These are phyloP conservation scores for Holotrichia oblita DNA, from an alignment of 1,140 invertebrate species.

Conservation along the genomic window DNA sequence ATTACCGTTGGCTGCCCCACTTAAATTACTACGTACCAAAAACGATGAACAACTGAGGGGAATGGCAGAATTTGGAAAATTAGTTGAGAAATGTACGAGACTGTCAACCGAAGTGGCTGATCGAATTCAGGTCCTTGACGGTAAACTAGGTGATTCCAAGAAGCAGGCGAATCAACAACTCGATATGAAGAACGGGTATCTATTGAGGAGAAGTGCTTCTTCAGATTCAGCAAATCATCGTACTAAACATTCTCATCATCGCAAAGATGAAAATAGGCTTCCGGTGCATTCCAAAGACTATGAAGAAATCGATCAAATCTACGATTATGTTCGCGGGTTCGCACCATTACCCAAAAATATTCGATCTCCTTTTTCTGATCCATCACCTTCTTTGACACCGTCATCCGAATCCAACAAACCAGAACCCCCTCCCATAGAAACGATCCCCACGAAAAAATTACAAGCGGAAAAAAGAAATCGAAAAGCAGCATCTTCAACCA, in stretches of 20 bases:
- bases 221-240: conserved; percentile 73
- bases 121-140: conserved; percentile 81
- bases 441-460: conserved; percentile 85
- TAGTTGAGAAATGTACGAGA: conserved; percentile 81
- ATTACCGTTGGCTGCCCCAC: conserved; percentile 83
- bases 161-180: conserved; percentile 64
- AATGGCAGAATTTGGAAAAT: conserved; percentile 81
- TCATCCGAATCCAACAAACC: conserved; percentile 72
- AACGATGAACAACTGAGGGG: conserved; percentile 84
- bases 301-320: conserved; percentile 96
- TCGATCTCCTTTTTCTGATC: conserved; percentile 71
- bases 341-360: conserved; percentile 86
- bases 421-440: conserved; percentile 89
- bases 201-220: conserved; percentile 75
- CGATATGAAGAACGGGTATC: conserved; percentile 68
- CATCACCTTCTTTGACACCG: conserved; percentile 62
- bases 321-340: conserved; percentile 93
- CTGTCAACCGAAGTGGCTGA: conserved; percentile 85
- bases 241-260: conserved; percentile 60
- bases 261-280: conserved; percentile 64
- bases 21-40: conserved; percentile 84
- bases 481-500: conserved; percentile 63
- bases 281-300: conserved; percentile 81
- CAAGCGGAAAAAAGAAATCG: conserved; percentile 76
- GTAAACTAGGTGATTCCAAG: conserved; percentile 74